These are phyloP conservation scores for Hartigia nigra DNA, from an alignment of 2,888 invertebrate genomes.

Conservation along the genomic window DNA sequence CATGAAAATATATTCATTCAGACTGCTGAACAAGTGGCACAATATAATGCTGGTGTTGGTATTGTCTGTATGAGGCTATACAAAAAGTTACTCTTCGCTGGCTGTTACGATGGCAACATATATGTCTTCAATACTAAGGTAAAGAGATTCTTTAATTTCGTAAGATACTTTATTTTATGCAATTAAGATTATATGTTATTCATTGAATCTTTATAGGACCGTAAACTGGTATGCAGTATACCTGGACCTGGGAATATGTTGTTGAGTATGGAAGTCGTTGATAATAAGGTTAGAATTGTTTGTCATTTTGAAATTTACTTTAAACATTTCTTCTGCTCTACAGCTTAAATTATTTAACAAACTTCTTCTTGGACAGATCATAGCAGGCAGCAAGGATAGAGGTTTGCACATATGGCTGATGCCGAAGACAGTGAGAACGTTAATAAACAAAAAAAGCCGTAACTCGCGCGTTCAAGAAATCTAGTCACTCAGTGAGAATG, in stretches of 20 bases:
- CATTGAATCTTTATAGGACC: slow-evolving; percentile 42
- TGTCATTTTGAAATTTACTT: slow-evolving; percentile 5
- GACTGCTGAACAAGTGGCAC: slow-evolving; percentile 74
- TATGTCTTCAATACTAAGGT: slow-evolving; percentile 74
- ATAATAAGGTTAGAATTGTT: slow-evolving; percentile 70
- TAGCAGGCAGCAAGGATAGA: slow-evolving; percentile 77
- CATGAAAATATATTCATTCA: slow-evolving; percentile 54
- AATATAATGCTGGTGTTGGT: slow-evolving; percentile 76
- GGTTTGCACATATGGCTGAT: slow-evolving; percentile 75
- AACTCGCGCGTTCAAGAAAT: slow-evolving; percentile 23
- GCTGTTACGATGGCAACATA: slow-evolving; percentile 83
- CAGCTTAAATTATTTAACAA: slow-evolving; percentile 9
- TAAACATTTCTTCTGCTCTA: slow-evolving; percentile 9
- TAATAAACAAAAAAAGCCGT: slow-evolving; percentile 42
- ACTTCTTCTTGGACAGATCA: slow-evolving; percentile 69
- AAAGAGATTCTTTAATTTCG: slow-evolving; percentile 4
- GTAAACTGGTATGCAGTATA: slow-evolving; percentile 72
- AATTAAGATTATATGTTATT: slow-evolving; percentile 1
- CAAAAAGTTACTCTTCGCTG: slow-evolving; percentile 75
- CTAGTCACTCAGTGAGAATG: background rate
- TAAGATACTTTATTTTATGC: slow-evolving; percentile 6
- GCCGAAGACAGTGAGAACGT: slow-evolving; percentile 64
- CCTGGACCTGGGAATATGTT: slow-evolving; percentile 79
- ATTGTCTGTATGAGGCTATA: slow-evolving; percentile 78
- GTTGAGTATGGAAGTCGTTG: slow-evolving; percentile 75